Evolutionary conservation across 2,113 vertebrate genomes (phyloP), one percentile per base, ranked within the genome.

Genomic region (Zosterops japonicus): DNA sequence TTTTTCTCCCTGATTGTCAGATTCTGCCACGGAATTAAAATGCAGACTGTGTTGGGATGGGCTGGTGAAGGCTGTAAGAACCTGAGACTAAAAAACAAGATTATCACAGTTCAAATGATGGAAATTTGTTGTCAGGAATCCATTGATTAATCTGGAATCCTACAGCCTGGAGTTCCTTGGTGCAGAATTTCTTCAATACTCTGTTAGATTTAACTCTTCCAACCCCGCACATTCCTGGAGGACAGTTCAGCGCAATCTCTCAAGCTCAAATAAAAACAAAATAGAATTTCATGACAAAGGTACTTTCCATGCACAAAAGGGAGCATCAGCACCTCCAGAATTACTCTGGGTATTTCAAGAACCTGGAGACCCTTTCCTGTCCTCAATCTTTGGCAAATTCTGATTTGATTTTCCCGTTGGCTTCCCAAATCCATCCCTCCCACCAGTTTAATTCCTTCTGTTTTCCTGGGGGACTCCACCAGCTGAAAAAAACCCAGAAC

Each of bases 241-340:
- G 9, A 69, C 0, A 1, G 27, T 36, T 35, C 18, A 16, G 55
- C 27, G 11, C 25, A 63, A 8, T 9, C 19, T 70, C 41, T 67
- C 46, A 33, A 11, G 3, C 35, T 60, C 49, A 63, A 46, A 41
- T 3, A 11, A 7, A 22, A 6, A 6, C 21, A 68, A 75, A 33
- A 4, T 0, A 56, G 2, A 31, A 5, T 9, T 53, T 47, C 4
- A 12, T 4, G 9, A 7, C 41, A 28, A 42, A 47, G 12, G 18
- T 7, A 12, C 21, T 28, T 56, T 14, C 35, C 35, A 2, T 6
- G 28, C 3, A 33, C 46, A 47, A 50, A 63, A 42, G 10, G 33
- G 8, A 56, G 14, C 21, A 21, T 61, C n/a, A 33, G 22, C 18
- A 46, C 17, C 33, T 18, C 12, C n/a, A 5, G 6, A 14, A 19